Percentiles rank a stretch among this genome's conserved stretches.
phyloP scores from a whole-genome alignment of 2,113 vertebrate species.

The Lophura nycthemera region DNA sequence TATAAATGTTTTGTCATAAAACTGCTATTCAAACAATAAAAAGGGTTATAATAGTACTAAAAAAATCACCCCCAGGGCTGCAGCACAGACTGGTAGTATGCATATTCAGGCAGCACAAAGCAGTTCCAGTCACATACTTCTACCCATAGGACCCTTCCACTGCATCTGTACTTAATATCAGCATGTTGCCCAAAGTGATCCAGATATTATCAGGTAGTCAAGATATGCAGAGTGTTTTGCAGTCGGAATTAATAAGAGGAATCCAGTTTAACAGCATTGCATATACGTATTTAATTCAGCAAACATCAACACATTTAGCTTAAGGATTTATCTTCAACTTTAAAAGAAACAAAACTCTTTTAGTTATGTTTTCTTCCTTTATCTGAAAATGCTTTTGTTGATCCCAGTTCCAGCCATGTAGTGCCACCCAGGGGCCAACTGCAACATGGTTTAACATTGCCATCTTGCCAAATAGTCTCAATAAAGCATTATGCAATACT shows the following conservation, averaged over 20 bases:
- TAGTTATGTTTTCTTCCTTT: conserved; percentile 15
- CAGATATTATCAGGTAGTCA: conserved; percentile 12
- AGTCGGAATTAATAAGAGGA: not conserved
- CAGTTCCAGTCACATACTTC: conserved; percentile 46
- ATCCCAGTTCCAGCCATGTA: conserved; percentile 71
- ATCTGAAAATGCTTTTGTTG: conserved; percentile 54
- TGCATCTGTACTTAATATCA: conserved; percentile 4
- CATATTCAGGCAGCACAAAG: conserved; percentile 57
- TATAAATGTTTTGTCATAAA: conserved; percentile 84
- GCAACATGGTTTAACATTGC: conserved; percentile 54
- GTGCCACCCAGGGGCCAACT: conserved; percentile 81
- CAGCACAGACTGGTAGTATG: conserved; percentile 52
- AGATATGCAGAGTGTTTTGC: not conserved
- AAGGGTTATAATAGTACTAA: conserved; percentile 78
- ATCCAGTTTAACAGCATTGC: not conserved
- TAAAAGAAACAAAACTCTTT: conserved; percentile 31
- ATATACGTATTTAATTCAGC: not conserved
- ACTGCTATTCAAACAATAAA: conserved; percentile 82
- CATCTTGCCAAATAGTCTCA: conserved; percentile 57
- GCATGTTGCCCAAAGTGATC: conserved; percentile 41
- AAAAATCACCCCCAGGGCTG: conserved; percentile 74
- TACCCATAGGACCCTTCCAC: conserved; percentile 37
- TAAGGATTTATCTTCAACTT: conserved; percentile 11
- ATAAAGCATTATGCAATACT: conserved; percentile 49
- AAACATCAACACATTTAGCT: conserved; percentile 44